Evolutionary conservation across 1,140 invertebrate genomes (phyloP), one percentile per base, ranked within the genome.

Genomic region (Lucilia sericata): DNA sequence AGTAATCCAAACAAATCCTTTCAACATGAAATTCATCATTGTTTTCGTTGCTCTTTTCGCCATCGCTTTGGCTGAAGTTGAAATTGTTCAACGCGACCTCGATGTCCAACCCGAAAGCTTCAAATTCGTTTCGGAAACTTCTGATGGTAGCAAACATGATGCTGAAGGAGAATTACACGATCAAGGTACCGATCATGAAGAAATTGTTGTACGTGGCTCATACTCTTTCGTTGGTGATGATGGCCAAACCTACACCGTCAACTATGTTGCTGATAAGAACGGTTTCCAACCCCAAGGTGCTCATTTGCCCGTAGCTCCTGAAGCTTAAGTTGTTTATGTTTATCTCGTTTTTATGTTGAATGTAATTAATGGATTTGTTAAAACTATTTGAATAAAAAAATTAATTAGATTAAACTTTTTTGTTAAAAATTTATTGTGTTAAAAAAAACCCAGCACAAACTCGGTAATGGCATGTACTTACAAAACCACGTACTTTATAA

Each of bases 101-200:
- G 84, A 85, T 85, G 84, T 85, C 5, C 55, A 51, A 65, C 82
- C 84, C 14, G 84, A 85, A 25, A 25, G 60, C 65, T 84, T 83
- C 74, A 42, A 14, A 30, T 85, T n/a, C 51, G 19, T 12, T 78
- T 19, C 93, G 86, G 93, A 94, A 89, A 94, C 94, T 78, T 93
- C 92, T 19, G 94, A 95, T 87, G 94, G 94, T 25, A 95, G 94
- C 85, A 86, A 89, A 0, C 93, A 92, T 0, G 92, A 93, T 86
- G 94, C 95, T 87, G 90, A 92, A 65, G 94, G 94, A 10, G 93
- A 92, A 86, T 88, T 95, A 85, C 94, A 94, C 88, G 94, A 94
- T 86, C 90, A 93, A 84, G 93, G 92, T 5, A 92, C 93, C 81
- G 92, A 94, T 82, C 91, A 92, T 10, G 93, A 93, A 86, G 92